Evolutionary conservation across 2,888 invertebrate species (phyloP).

Genomic region (Calameuta pallipes): DNA sequence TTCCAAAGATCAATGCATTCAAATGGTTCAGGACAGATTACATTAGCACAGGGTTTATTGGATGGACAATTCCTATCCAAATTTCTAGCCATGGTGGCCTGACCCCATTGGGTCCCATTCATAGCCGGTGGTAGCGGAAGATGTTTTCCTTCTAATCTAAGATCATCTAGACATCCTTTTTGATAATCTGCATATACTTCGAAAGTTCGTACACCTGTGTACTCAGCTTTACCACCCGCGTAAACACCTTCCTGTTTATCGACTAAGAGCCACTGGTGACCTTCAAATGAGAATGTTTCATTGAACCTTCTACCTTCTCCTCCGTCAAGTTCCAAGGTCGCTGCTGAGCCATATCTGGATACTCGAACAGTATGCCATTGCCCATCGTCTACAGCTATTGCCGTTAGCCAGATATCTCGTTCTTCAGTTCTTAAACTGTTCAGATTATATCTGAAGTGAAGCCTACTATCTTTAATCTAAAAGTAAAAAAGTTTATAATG

Average conservation of each 20-base stretch:
- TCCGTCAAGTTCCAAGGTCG: slow-evolving; percentile 92
- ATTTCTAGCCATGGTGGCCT: slow-evolving; percentile 93
- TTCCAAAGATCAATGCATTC: slow-evolving; percentile 98
- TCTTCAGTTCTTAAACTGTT: slow-evolving; percentile 93
- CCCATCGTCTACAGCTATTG: slow-evolving; percentile 92
- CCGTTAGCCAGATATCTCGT: slow-evolving; percentile 88
- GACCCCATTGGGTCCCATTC: slow-evolving; percentile 96
- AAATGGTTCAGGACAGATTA: slow-evolving; percentile 92
- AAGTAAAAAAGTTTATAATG: slow-evolving; percentile 27
- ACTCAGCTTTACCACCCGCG: slow-evolving; percentile 95
- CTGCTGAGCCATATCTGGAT: slow-evolving; percentile 91
- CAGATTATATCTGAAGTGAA: slow-evolving; percentile 93
- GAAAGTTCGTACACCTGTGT: slow-evolving; percentile 92
- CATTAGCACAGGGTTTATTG: slow-evolving; percentile 94
- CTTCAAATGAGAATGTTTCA: slow-evolving; percentile 89
- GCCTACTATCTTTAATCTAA: slow-evolving; percentile 88
- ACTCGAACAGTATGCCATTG: slow-evolving; percentile 97
- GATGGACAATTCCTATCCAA: slow-evolving; percentile 93
- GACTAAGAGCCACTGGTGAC: slow-evolving; percentile 92
- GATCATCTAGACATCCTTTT: slow-evolving; percentile 87
- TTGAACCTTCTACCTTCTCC: slow-evolving; percentile 95
- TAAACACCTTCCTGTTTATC: slow-evolving; percentile 96
- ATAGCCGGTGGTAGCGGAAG: slow-evolving; percentile 93
- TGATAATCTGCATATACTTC: slow-evolving; percentile 96
- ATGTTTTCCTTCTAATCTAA: slow-evolving; percentile 93